Evolutionary conservation across 2,113 vertebrate genomes (phyloP).

Genomic region (Lepus americanus): DNA sequence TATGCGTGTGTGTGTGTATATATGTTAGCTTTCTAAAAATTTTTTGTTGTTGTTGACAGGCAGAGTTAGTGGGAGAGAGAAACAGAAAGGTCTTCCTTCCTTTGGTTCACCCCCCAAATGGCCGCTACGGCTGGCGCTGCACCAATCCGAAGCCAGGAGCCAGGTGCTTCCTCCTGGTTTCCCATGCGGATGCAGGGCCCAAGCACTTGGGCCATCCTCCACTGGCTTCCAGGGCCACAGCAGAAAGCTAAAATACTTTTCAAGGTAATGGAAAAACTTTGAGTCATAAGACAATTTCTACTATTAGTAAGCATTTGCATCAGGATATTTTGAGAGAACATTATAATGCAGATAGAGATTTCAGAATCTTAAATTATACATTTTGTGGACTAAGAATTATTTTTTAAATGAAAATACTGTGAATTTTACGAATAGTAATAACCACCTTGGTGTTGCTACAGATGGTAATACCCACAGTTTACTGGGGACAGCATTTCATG

Average conservation of each 20-base stretch:
- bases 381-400: neutral
- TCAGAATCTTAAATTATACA: conserved; percentile 12
- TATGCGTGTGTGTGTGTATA: too few species aligned
- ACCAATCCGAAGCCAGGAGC: too few species aligned
- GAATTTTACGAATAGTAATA: neutral
- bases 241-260: neutral
- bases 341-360: neutral
- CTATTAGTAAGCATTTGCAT: neutral
- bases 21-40: too few species aligned
- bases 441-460: neutral
- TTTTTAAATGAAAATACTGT: neutral
- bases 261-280: conserved; percentile 1
- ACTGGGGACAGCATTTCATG: neutral
- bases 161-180: too few species aligned
- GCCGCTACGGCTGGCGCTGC: too few species aligned
- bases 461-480: neutral
- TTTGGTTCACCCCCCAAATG: too few species aligned
- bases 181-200: too few species aligned
- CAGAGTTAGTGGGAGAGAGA: too few species aligned
- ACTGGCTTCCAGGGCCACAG: too few species aligned
- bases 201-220: too few species aligned
- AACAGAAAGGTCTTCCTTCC: too few species aligned
- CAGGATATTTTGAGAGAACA: neutral
- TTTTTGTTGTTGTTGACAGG: too few species aligned
- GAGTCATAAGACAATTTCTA: neutral